These are phyloP conservation scores for Poeciliopsis occidentalis DNA, from an alignment of 2,113 vertebrate genomes.

Conservation along the genomic window DNA sequence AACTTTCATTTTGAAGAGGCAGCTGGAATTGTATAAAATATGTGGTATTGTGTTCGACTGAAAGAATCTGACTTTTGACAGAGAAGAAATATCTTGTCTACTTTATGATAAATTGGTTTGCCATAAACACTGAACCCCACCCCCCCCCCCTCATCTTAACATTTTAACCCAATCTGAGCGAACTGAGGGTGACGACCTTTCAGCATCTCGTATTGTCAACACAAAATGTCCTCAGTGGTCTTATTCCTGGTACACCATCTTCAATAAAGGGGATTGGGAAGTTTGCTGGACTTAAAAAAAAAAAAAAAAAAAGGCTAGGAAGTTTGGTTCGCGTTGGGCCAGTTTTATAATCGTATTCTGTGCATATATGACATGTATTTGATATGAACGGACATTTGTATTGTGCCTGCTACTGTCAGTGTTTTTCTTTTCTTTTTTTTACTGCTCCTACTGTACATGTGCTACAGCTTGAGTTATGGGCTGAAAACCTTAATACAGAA, in stretches of 20 bases:
- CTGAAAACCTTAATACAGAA: slow-evolving; percentile 1
- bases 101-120: too few relatives aligned
- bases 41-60: too few relatives aligned
- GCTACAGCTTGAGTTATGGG: slow-evolving; percentile 36
- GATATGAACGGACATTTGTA: slow-evolving; percentile 78
- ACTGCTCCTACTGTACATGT: slow-evolving; percentile 67
- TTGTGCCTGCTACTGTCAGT: slow-evolving; percentile 80
- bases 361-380: slow-evolving; percentile 81
- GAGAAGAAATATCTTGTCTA: too few relatives aligned
- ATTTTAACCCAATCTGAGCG: neutral
- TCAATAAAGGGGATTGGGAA: neutral
- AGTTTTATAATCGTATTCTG: slow-evolving; percentile 77
- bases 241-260: neutral
- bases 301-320: slow-evolving; percentile 45
- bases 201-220: too few relatives aligned
- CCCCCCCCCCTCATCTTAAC: too few relatives aligned
- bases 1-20: too few relatives aligned
- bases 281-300: neutral
- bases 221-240: neutral
- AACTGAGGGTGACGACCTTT: neutral
- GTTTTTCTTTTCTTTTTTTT: slow-evolving; percentile 49
- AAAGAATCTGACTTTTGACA: too few relatives aligned
- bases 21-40: too few relatives aligned
- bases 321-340: slow-evolving; percentile 68
- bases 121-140: too few relatives aligned